Percentiles rank a stretch among this genome's conserved stretches.
Evolutionary conservation across 2,113 vertebrate genomes (phyloP).

Genomic region (Capreolus pygargus): DNA sequence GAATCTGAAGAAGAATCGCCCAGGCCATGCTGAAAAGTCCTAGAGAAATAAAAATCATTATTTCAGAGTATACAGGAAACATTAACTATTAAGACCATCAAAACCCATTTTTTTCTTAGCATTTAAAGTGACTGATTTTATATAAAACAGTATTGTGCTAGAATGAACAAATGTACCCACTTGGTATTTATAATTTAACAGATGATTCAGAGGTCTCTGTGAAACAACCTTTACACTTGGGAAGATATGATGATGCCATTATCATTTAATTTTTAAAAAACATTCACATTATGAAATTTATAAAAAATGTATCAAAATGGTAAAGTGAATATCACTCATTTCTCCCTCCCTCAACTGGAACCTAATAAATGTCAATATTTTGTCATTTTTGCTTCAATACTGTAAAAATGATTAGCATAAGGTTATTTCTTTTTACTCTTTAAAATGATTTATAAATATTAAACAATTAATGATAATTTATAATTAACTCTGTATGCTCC

Average conservation of each 20-base stretch:
- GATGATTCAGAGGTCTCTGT: not conserved
- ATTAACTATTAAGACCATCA: not conserved
- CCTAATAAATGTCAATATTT: not conserved
- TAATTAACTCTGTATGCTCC: slow-evolving; percentile 11
- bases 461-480: slow-evolving; percentile 25
- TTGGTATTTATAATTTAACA: not conserved
- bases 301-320: not conserved
- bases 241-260: not conserved
- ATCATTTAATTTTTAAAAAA: not conserved
- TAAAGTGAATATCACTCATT: not conserved
- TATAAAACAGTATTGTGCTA: not conserved
- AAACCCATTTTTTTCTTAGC: not conserved
- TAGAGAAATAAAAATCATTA: slow-evolving; percentile 73
- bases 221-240: not conserved
- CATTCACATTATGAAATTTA: not conserved
- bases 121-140: not conserved
- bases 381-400: slow-evolving; percentile 15
- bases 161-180: not conserved
- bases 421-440: not conserved
- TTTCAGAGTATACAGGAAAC: slow-evolving; percentile 8
- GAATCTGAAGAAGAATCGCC: slow-evolving; percentile 67
- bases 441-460: slow-evolving; percentile 9
- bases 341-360: not conserved
- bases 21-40: slow-evolving; percentile 82
- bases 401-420: slow-evolving; percentile 9